Percentiles rank a stretch among this genome's conserved stretches.
These are phyloP conservation scores for Atethmia centrago DNA, from an alignment of 2,888 invertebrate genomes.

Conservation along the genomic window DNA sequence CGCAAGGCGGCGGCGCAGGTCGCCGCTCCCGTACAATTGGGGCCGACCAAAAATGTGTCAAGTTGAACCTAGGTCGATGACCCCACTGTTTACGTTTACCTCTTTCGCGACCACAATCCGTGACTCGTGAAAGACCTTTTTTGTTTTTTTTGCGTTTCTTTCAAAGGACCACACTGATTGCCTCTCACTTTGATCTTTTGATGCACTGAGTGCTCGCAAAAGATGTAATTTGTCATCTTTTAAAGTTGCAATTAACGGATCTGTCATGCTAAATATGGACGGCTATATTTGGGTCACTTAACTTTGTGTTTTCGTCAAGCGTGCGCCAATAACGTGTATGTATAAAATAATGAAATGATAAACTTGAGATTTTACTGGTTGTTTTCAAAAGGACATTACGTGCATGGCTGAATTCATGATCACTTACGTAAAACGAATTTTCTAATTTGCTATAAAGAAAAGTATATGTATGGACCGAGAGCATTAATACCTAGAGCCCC, in stretches of 20 bases:
- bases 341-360: slow-evolving; percentile 33
- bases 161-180: slow-evolving; percentile 59
- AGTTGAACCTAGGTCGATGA: slow-evolving; percentile 88
- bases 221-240: slow-evolving; percentile 60
- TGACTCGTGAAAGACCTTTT: slow-evolving; percentile 63
- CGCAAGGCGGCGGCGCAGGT: slow-evolving; percentile 83
- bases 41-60: slow-evolving; percentile 89
- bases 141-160: slow-evolving; percentile 37
- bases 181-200: slow-evolving; percentile 60
- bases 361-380: slow-evolving; percentile 34
- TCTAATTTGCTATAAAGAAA: background rate
- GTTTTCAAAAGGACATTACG: slow-evolving; percentile 25
- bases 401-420: slow-evolving; percentile 4
- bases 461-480: background rate
- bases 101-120: slow-evolving; percentile 75
- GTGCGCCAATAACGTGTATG: slow-evolving; percentile 12
- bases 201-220: slow-evolving; percentile 48
- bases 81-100: slow-evolving; percentile 84
- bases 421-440: background rate
- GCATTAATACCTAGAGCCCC: background rate
- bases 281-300: slow-evolving; percentile 54
- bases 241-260: slow-evolving; percentile 52
- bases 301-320: slow-evolving; percentile 39
- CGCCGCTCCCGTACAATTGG: slow-evolving; percentile 87
- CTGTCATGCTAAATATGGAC: slow-evolving; percentile 48